Conservation (phyloP, 2,113 vertebrate genomes). For the Calidris pygmaea region DNA sequence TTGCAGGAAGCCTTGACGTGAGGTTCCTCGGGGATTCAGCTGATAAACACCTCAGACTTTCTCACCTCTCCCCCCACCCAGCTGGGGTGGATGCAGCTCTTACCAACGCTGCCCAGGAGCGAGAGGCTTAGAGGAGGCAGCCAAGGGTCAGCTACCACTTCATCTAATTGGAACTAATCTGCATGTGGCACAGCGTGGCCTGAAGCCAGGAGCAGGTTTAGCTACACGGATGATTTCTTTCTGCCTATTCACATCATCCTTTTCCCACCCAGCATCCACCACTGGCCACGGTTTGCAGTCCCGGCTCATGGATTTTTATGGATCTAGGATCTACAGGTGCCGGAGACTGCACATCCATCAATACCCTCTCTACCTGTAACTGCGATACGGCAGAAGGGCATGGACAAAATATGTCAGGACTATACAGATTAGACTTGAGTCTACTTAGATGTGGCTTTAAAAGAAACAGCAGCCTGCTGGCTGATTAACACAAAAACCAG, state of each 20-base stretch:
- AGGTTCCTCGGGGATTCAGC: neutral
- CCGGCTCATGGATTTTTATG: neutral
- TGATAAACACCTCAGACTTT: neutral
- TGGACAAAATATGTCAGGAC: neutral
- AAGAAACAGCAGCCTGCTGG: neutral
- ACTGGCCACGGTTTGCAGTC: neutral
- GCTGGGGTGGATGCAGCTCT: neutral
- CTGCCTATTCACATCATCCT: neutral
- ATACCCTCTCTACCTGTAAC: neutral
- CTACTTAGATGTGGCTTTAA: neutral
- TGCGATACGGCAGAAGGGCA: neutral
- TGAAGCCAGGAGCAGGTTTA: conserved; percentile 23
- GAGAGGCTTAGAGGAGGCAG: conserved; percentile 28
- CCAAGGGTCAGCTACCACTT: conserved; percentile 43
- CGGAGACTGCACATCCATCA: neutral
- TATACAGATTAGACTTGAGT: neutral
- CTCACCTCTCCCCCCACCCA: neutral
- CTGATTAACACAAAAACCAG: neutral
- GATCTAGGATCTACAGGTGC: neutral
- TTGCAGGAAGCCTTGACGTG: neutral
- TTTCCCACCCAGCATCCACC: neutral
- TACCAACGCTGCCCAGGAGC: neutral
- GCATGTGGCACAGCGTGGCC: neutral
- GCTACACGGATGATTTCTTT: neutral
- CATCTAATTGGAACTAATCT: conserved; percentile 45